Percentiles rank a stretch among this genome's conserved stretches.
phyloP scores from a whole-genome alignment of 2,888 invertebrate species.

The Polyommatus icarus region DNA sequence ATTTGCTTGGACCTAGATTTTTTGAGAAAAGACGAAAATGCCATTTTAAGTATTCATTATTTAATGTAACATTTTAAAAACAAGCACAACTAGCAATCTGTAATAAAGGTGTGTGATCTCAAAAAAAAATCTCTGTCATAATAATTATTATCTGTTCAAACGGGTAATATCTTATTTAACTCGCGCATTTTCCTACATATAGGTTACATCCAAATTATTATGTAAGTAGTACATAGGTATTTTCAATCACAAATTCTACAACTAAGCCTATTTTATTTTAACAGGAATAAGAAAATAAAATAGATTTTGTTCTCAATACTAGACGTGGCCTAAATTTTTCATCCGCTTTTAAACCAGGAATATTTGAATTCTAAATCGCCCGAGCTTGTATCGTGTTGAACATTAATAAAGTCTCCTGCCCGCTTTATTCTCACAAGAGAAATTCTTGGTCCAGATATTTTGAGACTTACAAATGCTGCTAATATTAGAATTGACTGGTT shows the following conservation, averaged over 20 bases:
- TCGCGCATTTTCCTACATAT: no score
- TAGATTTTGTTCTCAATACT: neutral
- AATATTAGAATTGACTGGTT: constrained; percentile 9
- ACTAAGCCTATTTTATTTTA: neutral
- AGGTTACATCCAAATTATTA: no score
- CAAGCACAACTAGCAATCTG: no score
- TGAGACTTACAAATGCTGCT: constrained; percentile 11
- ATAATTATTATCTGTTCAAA: no score
- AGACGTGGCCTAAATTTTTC: constrained; percentile 18
- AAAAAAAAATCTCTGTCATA: no score
- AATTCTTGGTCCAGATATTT: neutral
- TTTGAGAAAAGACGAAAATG: neutral
- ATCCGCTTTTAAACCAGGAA: constrained; percentile 16
- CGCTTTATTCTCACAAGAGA: constrained; percentile 1
- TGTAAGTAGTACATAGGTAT: no score
- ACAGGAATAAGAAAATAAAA: neutral
- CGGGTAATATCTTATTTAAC: no score
- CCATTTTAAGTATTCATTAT: neutral
- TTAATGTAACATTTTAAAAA: no score
- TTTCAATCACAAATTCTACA: neutral
- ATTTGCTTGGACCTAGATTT: neutral
- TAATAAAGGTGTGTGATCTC: no score
- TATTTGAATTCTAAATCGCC: constrained; percentile 18
- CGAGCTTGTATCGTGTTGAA: constrained; percentile 6
- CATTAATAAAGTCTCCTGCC: neutral